Evolutionary conservation across 1,140 invertebrate genomes (phyloP), one percentile per base, ranked within the genome.

Genomic region (Neodiprion virginianus): DNA sequence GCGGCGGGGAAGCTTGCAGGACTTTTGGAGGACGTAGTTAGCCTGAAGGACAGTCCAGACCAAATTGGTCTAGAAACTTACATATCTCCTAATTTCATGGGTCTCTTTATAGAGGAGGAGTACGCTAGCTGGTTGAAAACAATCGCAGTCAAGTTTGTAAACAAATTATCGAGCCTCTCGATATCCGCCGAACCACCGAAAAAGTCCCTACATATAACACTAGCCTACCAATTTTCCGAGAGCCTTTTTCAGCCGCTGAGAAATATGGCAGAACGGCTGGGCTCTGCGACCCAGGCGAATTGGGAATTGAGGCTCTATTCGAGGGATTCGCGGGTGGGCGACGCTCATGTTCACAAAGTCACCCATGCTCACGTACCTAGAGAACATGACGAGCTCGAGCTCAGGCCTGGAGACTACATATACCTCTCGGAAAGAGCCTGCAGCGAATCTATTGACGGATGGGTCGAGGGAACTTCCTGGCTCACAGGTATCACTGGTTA

Each of bases 291-390:
- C 9, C 87, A 90, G 47, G 90, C 91, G n/a, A 90, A 90, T 73
- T 98, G 96, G 96, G 95, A 97, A 87, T 85, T 97, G 14, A 90
- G 95, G 76, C 87, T 97, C 0, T 97, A 97, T 85, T 97, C 96
- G 2, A 90, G 95, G 75, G 96, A 97, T 86, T 87, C 93, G 7
- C 89, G 93, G 69, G 89, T 95, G 74, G 89, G 91, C 79, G 93
- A 93, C 81, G 77, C 82, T 12, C 84, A 95, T 92, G 94, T 96
- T 3, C 91, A 95, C 77, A 94, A 94, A 89, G 95, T 97, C 7
- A 91, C 94, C 8, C 95, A 95, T 85, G 90, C 93, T 1, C 95
- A 97, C 83, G 87, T 91, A 70, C 93, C 96, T 8, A 89, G 92
- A 78, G 93, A 95, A 81, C 91, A 91, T 68, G 96, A 97, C 86